phyloP scores from a whole-genome alignment of 1,140 invertebrate species.

The Ceratosolen fusciceps region DNA sequence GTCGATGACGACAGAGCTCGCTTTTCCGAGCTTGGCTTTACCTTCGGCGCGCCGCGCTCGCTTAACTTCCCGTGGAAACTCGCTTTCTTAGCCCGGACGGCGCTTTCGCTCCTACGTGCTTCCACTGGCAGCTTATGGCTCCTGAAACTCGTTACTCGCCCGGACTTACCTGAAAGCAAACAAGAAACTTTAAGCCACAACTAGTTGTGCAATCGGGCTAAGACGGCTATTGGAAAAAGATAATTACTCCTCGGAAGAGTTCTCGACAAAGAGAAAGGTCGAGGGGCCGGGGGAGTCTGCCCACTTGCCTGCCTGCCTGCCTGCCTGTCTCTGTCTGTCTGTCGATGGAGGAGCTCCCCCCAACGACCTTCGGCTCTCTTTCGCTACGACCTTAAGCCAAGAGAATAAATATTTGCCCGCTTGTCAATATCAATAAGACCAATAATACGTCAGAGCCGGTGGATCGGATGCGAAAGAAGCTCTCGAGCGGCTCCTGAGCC shows the following conservation, averaged over 20 bases:
- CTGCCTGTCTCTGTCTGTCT: no score
- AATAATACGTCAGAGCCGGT: no score
- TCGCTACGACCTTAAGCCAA: no score
- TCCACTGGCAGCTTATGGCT: background rate
- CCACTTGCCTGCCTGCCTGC: no score
- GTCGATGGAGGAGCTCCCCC: no score
- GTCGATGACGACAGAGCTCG: background rate
- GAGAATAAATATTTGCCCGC: background rate
- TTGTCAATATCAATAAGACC: background rate
- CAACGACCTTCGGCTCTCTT: no score
- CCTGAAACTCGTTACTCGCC: background rate
- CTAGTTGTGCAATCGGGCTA: background rate
- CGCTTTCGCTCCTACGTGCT: background rate
- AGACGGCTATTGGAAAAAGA: background rate
- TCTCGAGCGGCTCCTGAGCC: background rate
- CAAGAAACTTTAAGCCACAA: background rate
- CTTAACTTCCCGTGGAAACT: background rate
- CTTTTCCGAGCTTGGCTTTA: background rate
- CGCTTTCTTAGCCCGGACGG: background rate
- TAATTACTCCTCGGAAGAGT: no score
- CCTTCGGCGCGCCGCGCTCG: background rate
- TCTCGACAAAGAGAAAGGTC: background rate
- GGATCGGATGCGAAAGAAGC: background rate
- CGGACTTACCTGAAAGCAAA: conserved; percentile 15
- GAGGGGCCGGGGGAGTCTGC: background rate